phyloP scores from a whole-genome alignment of 1,140 invertebrate species.

The Drosophila melanica region DNA sequence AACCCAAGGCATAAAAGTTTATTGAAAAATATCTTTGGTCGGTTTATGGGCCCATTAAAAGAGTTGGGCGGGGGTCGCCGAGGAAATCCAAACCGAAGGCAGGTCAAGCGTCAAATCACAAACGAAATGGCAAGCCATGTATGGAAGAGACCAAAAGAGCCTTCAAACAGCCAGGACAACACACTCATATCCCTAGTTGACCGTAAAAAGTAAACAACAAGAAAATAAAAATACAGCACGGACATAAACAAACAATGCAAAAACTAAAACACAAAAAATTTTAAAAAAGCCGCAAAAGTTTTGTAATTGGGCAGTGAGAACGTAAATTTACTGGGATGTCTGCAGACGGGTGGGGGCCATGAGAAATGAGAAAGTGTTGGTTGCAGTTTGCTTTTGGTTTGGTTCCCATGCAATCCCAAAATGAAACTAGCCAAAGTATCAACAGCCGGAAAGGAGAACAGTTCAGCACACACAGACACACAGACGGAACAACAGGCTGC shows the following conservation, averaged over 20 bases:
- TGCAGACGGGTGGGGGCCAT: not conserved
- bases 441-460: constrained; percentile 27
- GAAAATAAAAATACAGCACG: constrained; percentile 26
- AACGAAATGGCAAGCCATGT: constrained; percentile 12
- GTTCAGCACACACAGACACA: constrained; percentile 5
- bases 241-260: constrained; percentile 53
- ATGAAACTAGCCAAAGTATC: constrained; percentile 12
- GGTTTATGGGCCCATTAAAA: constrained; percentile 17
- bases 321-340: not conserved
- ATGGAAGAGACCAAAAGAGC: constrained; percentile 2
- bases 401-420: constrained; percentile 24
- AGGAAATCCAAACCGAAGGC: constrained; percentile 1
- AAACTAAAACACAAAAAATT: constrained; percentile 46
- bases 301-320: constrained; percentile 52
- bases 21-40: constrained; percentile 27
- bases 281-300: constrained; percentile 48
- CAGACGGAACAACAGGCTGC: not conserved
- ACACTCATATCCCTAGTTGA: constrained; percentile 44
- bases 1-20: constrained; percentile 17
- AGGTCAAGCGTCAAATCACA: constrained; percentile 18
- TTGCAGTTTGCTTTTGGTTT: constrained; percentile 36
- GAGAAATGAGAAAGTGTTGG: constrained; percentile 55
- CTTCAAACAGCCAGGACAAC: constrained; percentile 19
- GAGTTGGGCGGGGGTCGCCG: not conserved
- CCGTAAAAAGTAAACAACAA: constrained; percentile 41